phyloP scores from a whole-genome alignment of 2,888 invertebrate species.

The Iphiclides podalirius region DNA sequence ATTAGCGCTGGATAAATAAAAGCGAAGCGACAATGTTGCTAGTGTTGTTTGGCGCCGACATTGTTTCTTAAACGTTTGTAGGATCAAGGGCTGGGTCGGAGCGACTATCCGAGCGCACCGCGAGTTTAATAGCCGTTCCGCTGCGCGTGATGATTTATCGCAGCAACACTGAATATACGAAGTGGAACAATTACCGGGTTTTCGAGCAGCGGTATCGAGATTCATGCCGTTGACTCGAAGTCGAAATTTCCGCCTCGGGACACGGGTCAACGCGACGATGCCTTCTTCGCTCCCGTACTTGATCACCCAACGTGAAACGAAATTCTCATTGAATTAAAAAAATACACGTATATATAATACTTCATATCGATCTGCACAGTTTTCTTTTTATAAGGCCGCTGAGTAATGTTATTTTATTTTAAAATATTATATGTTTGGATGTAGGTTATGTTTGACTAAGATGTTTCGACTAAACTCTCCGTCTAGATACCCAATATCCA shows the following conservation, averaged over 20 bases:
- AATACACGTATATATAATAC: too few relatives aligned
- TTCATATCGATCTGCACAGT: too few relatives aligned
- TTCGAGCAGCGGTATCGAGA: conserved; percentile 14
- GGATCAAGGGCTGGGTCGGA: conserved; percentile 16
- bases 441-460: too few relatives aligned
- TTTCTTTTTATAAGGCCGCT: too few relatives aligned
- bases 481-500: too few relatives aligned
- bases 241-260: conserved; percentile 23
- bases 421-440: too few relatives aligned
- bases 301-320: conserved; percentile 10
- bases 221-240: conserved; percentile 16
- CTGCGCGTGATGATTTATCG: conserved; percentile 20
- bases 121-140: conserved; percentile 15
- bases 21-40: conserved; percentile 1
- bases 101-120: conserved; percentile 13
- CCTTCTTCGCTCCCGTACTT: conserved; percentile 19
- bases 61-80: too few relatives aligned
- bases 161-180: conserved; percentile 19
- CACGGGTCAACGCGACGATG: conserved; percentile 8
- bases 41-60: background rate
- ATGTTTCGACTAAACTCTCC: too few relatives aligned
- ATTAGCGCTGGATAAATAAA: background rate
- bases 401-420: too few relatives aligned
- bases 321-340: conserved; percentile 8
- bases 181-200: conserved; percentile 21